These are phyloP conservation scores for Germaria angustata DNA, from an alignment of 2,888 invertebrate genomes.

Conservation along the genomic window DNA sequence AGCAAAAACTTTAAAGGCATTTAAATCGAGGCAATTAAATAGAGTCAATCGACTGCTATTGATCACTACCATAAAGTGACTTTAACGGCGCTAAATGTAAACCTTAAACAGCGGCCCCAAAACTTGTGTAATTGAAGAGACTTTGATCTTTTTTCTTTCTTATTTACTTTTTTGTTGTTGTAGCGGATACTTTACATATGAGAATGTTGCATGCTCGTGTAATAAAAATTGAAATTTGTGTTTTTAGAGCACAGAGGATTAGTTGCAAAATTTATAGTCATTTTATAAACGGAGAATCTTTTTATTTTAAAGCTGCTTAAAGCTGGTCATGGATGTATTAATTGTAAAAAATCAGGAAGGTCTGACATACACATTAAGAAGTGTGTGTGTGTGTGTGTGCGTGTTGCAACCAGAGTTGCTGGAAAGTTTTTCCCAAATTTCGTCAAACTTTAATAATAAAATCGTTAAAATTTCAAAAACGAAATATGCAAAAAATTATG, in stretches of 20 bases:
- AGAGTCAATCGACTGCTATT: not conserved
- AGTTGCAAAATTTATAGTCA: slow-evolving; percentile 61
- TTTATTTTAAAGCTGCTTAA: not conserved
- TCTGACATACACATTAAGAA: not conserved
- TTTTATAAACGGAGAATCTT: slow-evolving; percentile 31
- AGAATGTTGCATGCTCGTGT: slow-evolving; percentile 40
- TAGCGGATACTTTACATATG: not conserved
- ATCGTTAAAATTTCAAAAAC: no score
- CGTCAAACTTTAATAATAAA: no score
- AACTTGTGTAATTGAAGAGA: not conserved
- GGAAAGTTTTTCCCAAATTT: no score
- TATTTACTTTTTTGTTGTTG: no score
- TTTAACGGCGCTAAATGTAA: slow-evolving; percentile 8
- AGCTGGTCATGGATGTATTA: slow-evolving; percentile 37
- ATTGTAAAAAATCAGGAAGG: slow-evolving; percentile 48
- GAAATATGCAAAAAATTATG: no score
- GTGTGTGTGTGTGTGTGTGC: not conserved
- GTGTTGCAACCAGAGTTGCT: no score
- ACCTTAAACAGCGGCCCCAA: not conserved
- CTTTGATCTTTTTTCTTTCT: not conserved
- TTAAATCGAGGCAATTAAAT: not conserved
- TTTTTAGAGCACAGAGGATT: slow-evolving; percentile 61
- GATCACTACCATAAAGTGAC: not conserved
- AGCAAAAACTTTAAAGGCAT: not conserved
- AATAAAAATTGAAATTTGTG: slow-evolving; percentile 68